phyloP scores from a whole-genome alignment of 2,888 invertebrate species.

The Xestia c-nigrum region DNA sequence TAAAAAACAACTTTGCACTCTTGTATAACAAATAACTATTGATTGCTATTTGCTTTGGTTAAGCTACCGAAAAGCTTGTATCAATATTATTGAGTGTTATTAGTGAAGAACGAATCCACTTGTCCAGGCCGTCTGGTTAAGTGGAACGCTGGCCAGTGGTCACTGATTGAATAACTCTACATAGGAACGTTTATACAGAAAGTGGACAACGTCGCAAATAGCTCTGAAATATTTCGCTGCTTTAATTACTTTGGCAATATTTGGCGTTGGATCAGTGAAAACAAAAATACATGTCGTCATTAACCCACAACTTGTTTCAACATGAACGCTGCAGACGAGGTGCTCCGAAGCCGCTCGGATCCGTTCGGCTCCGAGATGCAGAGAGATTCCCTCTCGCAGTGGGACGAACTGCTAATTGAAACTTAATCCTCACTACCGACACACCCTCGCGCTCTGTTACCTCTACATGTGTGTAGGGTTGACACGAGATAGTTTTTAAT shows the following conservation, averaged over 20 bases:
- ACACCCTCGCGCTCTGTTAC: slow-evolving; percentile 26
- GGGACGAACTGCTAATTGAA: slow-evolving; percentile 61
- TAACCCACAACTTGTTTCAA: background rate
- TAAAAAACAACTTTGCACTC: no score
- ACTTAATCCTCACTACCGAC: slow-evolving; percentile 58
- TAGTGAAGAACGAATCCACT: background rate
- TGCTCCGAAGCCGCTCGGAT: background rate
- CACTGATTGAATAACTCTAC: background rate
- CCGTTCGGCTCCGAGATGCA: slow-evolving; percentile 1
- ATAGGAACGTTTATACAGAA: no score
- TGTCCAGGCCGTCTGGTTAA: background rate
- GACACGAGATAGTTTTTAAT: background rate
- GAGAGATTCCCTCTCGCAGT: slow-evolving; percentile 20
- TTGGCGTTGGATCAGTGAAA: no score
- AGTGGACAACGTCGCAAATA: no score
- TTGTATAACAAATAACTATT: no score
- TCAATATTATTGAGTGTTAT: background rate
- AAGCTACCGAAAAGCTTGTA: no score
- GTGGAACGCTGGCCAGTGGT: background rate
- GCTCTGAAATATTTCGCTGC: no score
- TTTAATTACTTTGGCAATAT: no score
- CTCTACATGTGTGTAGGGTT: slow-evolving; percentile 38
- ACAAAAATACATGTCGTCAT: background rate
- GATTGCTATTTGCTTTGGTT: no score
- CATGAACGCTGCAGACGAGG: background rate